Conservation (phyloP, 2,888 invertebrate genomes). For the Acronicta aceris region DNA sequence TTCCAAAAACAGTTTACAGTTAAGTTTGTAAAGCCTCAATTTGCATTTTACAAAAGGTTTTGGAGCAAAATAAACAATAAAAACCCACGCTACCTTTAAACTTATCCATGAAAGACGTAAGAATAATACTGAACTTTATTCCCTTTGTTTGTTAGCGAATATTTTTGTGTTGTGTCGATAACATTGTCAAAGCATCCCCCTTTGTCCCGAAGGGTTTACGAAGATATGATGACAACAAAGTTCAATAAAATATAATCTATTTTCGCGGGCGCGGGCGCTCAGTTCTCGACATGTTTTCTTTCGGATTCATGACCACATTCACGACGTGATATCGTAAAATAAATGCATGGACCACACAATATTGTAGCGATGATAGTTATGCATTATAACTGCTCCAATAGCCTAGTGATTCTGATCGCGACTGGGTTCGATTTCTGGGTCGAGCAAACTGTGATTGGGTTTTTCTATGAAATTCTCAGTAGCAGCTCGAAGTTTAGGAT, state of each 20-base stretch:
- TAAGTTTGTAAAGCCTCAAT: not conserved
- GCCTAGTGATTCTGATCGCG: no score
- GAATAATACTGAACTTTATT: slow-evolving; percentile 55
- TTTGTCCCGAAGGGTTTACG: slow-evolving; percentile 67
- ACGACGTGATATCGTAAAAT: slow-evolving; percentile 42
- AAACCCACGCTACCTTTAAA: slow-evolving; percentile 42
- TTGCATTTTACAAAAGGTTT: slow-evolving; percentile 12
- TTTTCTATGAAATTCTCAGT: no score
- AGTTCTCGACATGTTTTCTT: slow-evolving; percentile 51
- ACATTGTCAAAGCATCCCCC: slow-evolving; percentile 72
- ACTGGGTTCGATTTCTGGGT: no score
- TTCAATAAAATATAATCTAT: slow-evolving; percentile 75
- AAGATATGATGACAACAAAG: slow-evolving; percentile 74
- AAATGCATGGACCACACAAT: slow-evolving; percentile 34
- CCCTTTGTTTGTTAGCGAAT: slow-evolving; percentile 70
- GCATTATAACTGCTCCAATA: no score
- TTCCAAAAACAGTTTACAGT: no score
- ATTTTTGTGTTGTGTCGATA: slow-evolving; percentile 73
- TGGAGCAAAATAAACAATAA: slow-evolving; percentile 32
- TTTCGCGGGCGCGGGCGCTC: slow-evolving; percentile 62
- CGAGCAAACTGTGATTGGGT: no score
- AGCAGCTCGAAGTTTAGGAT: no score
- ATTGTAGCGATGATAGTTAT: slow-evolving; percentile 26
- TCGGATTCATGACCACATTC: slow-evolving; percentile 53
- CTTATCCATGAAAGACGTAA: slow-evolving; percentile 50